A percentile compares a stretch with the other conserved stretches of the same genome.
Evolutionary conservation across 2,888 invertebrate species (phyloP).

Genomic region (Sphinx pinastri): DNA sequence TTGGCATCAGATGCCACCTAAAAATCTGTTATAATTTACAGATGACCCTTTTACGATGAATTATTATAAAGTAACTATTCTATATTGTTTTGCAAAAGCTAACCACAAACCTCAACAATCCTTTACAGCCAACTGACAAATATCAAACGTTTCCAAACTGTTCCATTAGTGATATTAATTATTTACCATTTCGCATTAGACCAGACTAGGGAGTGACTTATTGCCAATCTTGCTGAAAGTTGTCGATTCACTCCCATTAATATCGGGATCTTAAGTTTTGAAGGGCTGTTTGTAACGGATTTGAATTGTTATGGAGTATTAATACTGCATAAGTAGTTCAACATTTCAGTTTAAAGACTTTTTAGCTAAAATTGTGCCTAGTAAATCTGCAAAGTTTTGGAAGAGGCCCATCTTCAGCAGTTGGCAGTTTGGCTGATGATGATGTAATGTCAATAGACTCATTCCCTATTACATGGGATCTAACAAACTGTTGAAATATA

Average conservation of each 20-base stretch:
- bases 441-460: no score
- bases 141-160: constrained; percentile 68
- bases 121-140: constrained; percentile 54
- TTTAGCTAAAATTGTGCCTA: no score
- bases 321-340: background rate
- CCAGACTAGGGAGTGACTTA: constrained; percentile 57
- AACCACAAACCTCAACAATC: constrained; percentile 1
- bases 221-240: constrained; percentile 72
- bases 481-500: no score
- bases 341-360: no score
- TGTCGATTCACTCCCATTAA: constrained; percentile 51
- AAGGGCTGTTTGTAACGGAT: constrained; percentile 12
- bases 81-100: background rate
- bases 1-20: no score
- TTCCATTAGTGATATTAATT: constrained; percentile 82
- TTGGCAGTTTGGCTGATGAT: no score
- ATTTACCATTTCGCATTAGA: constrained; percentile 77
- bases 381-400: no score
- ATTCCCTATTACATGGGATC: no score
- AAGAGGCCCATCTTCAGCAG: no score
- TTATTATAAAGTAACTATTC: no score
- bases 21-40: no score
- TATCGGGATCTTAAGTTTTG: constrained; percentile 27
- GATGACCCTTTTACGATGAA: no score
- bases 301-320: constrained; percentile 3